phyloP scores from a whole-genome alignment of 1,140 invertebrate species.

The Rhyzopertha dominica region DNA sequence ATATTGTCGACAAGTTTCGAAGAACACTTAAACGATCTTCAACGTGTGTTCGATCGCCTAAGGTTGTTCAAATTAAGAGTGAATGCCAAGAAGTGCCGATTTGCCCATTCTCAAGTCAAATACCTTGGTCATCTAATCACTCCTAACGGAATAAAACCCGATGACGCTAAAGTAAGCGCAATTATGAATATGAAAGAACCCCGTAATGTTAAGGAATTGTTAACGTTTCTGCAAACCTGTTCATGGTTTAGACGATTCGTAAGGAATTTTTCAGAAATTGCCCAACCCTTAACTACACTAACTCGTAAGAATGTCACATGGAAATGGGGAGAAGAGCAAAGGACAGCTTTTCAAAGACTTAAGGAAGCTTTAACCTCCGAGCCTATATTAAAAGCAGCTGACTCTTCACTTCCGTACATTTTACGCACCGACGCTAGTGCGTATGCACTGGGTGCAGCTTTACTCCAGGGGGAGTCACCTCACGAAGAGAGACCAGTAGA shows the following conservation, averaged over 20 bases:
- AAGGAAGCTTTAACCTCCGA: no score
- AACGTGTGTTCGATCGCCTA: no score
- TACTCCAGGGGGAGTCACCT: constrained; percentile 40
- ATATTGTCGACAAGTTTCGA: no score
- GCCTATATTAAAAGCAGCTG: no score
- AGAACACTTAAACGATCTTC: no score
- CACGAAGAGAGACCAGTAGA: constrained; percentile 43
- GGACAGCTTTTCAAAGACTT: constrained; percentile 11
- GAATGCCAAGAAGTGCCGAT: no score
- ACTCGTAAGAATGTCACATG: constrained; percentile 35
- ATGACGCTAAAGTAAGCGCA: constrained; percentile 41
- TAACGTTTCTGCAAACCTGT: constrained; percentile 35
- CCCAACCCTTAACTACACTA: constrained; percentile 40
- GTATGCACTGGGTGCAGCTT: constrained; percentile 40
- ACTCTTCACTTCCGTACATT: constrained; percentile 1
- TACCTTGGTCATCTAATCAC: no score
- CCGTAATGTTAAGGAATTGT: constrained; percentile 28
- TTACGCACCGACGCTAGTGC: constrained; percentile 21
- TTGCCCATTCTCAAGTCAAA: no score
- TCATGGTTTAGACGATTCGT: constrained; percentile 46
- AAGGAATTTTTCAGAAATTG: constrained; percentile 33
- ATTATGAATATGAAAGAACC: constrained; percentile 36
- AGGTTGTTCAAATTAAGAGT: no score
- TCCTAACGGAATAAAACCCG: no score
- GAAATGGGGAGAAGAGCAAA: constrained; percentile 26